phyloP scores from a whole-genome alignment of 2,797 vertebrate genomes.

The Enoplosus armatus region DNA sequence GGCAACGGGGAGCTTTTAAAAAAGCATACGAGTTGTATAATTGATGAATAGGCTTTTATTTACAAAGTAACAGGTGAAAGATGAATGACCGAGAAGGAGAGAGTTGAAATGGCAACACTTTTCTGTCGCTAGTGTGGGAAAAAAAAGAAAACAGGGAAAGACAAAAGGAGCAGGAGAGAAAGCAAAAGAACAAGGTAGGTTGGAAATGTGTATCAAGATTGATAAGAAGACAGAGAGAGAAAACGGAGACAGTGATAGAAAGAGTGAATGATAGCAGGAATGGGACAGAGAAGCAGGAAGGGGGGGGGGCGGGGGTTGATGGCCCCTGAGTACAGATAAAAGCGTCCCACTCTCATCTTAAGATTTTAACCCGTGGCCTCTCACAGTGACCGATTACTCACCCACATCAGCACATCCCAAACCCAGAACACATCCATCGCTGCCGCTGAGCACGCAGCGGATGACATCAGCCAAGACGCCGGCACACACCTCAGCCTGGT shows the following conservation, averaged over 20 bases:
- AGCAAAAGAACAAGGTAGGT: slow-evolving; percentile 14
- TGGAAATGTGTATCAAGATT: slow-evolving; percentile 32
- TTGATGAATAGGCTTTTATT: slow-evolving; percentile 73
- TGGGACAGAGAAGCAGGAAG: slow-evolving; percentile 22
- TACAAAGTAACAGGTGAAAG: slow-evolving; percentile 54
- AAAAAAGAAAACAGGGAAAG: background rate
- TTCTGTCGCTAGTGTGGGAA: slow-evolving; percentile 26
- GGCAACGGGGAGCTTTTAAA: slow-evolving; percentile 44
- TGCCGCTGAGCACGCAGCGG: slow-evolving; percentile 96
- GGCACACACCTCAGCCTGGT: slow-evolving; percentile 94
- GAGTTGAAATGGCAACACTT: slow-evolving; percentile 38
- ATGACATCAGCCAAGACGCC: slow-evolving; percentile 95
- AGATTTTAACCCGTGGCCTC: slow-evolving; percentile 74
- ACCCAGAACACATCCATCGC: slow-evolving; percentile 95
- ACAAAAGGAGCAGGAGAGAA: slow-evolving; percentile 17
- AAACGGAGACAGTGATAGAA: slow-evolving; percentile 43
- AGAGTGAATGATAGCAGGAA: slow-evolving; percentile 53
- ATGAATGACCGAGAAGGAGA: slow-evolving; percentile 32
- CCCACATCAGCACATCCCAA: slow-evolving; percentile 94
- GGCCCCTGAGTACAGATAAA: slow-evolving; percentile 55
- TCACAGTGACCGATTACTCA: slow-evolving; percentile 81
- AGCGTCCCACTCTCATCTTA: slow-evolving; percentile 65
- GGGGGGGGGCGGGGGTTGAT: background rate
- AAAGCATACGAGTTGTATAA: slow-evolving; percentile 58
- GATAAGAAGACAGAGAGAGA: slow-evolving; percentile 32